Percentiles rank a stretch among this genome's conserved stretches.
Evolutionary conservation across 2,888 invertebrate species (phyloP).

Genomic region (Eueremaeus valkanovi): DNA sequence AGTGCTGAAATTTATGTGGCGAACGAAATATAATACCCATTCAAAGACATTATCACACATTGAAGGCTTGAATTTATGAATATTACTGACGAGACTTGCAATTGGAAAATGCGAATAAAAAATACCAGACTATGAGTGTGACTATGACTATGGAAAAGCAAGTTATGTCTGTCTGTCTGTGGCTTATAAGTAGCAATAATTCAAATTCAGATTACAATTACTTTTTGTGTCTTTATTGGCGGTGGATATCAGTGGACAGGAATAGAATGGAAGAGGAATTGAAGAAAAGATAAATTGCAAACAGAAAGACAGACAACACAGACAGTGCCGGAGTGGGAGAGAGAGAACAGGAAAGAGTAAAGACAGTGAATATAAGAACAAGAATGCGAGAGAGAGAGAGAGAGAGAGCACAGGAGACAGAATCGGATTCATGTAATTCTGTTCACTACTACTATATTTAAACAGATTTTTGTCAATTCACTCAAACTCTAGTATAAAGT

Average conservation of each 20-base stretch:
- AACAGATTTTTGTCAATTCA: too few species aligned
- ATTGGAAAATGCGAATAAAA: neutral
- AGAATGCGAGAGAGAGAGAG: too few species aligned
- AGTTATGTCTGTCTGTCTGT: too few species aligned
- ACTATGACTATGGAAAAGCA: too few species aligned
- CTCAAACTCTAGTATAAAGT: too few species aligned
- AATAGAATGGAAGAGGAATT: neutral
- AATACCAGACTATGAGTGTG: neutral
- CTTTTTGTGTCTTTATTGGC: slow-evolving; percentile 32
- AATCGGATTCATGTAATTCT: too few species aligned
- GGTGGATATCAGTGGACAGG: slow-evolving; percentile 6
- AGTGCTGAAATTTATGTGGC: slow-evolving; percentile 14
- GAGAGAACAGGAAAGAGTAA: neutral
- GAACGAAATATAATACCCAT: slow-evolving; percentile 25
- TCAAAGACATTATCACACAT: slow-evolving; percentile 17
- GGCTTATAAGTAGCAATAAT: neutral
- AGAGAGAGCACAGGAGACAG: too few species aligned
- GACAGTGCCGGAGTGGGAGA: neutral
- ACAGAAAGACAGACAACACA: neutral
- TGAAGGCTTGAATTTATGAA: slow-evolving; percentile 1
- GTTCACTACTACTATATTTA: too few species aligned
- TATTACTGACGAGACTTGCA: neutral
- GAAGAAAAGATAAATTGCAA: slow-evolving; percentile 6
- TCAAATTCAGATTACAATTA: slow-evolving; percentile 6
- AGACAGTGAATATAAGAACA: too few species aligned